Conservation (phyloP, 2,888 invertebrate species). For the Apantesis nais region DNA sequence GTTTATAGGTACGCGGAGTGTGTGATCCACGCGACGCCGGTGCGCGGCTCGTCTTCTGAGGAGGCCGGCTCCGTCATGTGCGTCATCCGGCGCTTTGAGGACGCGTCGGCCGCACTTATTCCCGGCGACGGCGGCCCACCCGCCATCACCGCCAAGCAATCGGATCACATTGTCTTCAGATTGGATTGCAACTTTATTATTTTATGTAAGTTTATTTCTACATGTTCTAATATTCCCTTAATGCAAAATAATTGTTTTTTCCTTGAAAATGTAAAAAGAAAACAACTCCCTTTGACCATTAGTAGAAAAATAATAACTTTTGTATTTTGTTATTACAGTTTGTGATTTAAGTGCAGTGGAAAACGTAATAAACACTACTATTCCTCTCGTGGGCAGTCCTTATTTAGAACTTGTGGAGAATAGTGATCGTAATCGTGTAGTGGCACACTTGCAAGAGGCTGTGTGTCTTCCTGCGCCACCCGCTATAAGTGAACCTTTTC, state of each 20-base stretch:
- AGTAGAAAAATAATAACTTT: constrained; percentile 9
- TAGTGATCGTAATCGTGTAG: constrained; percentile 91
- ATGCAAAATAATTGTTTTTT: background rate
- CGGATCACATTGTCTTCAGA: constrained; percentile 96
- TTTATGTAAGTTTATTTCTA: constrained; percentile 82
- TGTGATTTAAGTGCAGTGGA: constrained; percentile 89
- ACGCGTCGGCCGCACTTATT: constrained; percentile 85
- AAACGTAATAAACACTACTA: constrained; percentile 76
- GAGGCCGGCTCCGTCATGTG: constrained; percentile 87
- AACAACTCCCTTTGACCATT: too few relatives aligned
- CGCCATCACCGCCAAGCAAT: constrained; percentile 88
- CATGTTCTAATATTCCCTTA: background rate
- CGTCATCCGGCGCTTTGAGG: constrained; percentile 87
- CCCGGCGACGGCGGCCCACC: constrained; percentile 83
- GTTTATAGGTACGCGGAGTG: constrained; percentile 89
- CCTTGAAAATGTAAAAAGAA: background rate
- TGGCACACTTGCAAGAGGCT: constrained; percentile 93
- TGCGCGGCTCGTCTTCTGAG: constrained; percentile 85
- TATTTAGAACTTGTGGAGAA: constrained; percentile 95
- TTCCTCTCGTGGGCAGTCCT: constrained; percentile 86
- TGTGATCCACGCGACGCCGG: constrained; percentile 88
- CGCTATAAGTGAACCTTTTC: constrained; percentile 88
- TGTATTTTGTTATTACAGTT: constrained; percentile 72
- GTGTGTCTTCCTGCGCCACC: constrained; percentile 86
- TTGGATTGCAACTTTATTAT: constrained; percentile 94